These are phyloP conservation scores for Megaceryle torquata DNA, from an alignment of 2,113 vertebrate genomes.

Conservation along the genomic window DNA sequence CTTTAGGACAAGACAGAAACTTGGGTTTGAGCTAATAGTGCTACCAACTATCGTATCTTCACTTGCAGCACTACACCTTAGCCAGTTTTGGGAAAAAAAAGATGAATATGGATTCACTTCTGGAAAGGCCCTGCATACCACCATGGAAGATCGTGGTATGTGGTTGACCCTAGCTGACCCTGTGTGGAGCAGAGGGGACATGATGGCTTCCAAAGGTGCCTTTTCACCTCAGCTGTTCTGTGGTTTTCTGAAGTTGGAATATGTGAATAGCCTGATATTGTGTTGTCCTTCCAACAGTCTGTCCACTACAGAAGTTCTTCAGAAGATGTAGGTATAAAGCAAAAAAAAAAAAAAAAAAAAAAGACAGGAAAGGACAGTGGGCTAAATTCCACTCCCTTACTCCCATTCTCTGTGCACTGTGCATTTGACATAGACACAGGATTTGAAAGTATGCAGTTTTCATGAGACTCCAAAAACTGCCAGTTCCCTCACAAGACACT, in stretches of 20 bases:
- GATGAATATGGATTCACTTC: neutral
- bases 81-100: neutral
- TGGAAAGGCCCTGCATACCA: neutral
- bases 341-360: neutral
- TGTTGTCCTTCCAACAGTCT: neutral
- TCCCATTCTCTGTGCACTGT: rapidly evolving
- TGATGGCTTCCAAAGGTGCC: neutral
- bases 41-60: neutral
- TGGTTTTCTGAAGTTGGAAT: neutral
- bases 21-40: neutral
- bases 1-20: neutral
- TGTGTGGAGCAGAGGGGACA: neutral
- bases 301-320: neutral
- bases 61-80: neutral
- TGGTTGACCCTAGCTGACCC: neutral
- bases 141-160: neutral
- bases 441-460: neutral
- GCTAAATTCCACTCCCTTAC: neutral
- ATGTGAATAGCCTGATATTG: neutral
- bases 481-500: neutral
- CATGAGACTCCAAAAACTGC: neutral
- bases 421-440: neutral
- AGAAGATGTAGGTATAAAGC: neutral
- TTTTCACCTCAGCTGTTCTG: neutral
- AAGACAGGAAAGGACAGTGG: neutral